Evolutionary conservation across 2,797 vertebrate species (phyloP).

Genomic region (Masticophis lateralis): DNA sequence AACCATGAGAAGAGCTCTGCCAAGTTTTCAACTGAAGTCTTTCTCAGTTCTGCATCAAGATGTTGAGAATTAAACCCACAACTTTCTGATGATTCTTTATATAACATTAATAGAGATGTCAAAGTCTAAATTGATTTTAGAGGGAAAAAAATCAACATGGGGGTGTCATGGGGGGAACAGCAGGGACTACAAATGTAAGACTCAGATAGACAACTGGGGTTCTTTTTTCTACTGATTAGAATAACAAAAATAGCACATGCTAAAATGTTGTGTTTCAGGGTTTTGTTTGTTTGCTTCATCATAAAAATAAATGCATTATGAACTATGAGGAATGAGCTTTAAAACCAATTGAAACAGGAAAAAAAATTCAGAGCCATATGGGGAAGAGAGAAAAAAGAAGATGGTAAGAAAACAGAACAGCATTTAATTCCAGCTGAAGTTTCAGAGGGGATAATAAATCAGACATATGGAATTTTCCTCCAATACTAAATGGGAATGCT

Average conservation of each 20-base stretch:
- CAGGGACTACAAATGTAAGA: conserved; percentile 71
- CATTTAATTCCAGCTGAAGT: conserved; percentile 69
- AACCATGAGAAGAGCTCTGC: not conserved
- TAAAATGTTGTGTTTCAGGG: conserved; percentile 58
- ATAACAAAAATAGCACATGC: conserved; percentile 80
- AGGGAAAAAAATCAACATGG: not conserved
- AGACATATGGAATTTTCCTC: conserved; percentile 63
- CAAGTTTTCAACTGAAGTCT: not conserved
- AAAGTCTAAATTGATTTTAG: conserved; percentile 72
- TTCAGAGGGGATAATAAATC: conserved; percentile 62
- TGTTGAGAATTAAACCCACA: not conserved
- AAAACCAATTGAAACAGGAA: conserved; percentile 76
- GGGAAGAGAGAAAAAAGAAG: conserved; percentile 54
- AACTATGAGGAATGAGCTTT: conserved; percentile 75
- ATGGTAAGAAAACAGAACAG: conserved; percentile 56
- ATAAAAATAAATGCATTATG: conserved; percentile 77
- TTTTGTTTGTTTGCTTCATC: conserved; percentile 62
- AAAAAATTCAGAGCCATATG: conserved; percentile 79
- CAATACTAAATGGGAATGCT: conserved; percentile 63
- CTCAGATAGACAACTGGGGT: conserved; percentile 75
- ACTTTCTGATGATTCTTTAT: conserved; percentile 45
- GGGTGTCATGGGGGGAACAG: conserved; percentile 34
- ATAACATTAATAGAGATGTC: conserved; percentile 60
- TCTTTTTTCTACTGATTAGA: conserved; percentile 73
- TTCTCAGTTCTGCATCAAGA: not conserved